These are phyloP conservation scores for Enteromius fasciolatus DNA, from an alignment of 2,797 vertebrate species.

Conservation along the genomic window DNA sequence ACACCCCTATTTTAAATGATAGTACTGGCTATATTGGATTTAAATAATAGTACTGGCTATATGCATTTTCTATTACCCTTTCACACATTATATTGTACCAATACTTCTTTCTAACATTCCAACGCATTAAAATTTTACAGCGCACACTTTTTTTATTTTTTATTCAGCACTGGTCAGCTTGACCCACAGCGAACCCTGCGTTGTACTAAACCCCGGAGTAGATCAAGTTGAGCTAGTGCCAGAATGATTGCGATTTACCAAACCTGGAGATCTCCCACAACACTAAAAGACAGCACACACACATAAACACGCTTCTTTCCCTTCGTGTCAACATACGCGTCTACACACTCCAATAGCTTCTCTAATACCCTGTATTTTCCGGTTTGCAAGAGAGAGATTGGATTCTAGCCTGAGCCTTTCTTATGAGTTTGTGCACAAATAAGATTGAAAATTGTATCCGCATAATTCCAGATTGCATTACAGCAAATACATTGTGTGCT, in stretches of 20 bases:
- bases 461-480: constrained; percentile 64
- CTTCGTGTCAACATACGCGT: constrained; percentile 2
- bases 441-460: constrained; percentile 62
- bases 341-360: constrained; percentile 51
- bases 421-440: constrained; percentile 64
- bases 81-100: background rate
- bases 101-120: background rate
- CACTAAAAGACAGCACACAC: constrained; percentile 33
- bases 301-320: constrained; percentile 35
- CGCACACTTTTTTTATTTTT: background rate
- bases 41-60: too few relatives aligned
- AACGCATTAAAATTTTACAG: background rate
- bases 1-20: too few relatives aligned
- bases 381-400: constrained; percentile 61
- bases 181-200: constrained; percentile 16
- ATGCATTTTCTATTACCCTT: background rate
- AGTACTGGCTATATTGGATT: too few relatives aligned
- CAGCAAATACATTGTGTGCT: constrained; percentile 57
- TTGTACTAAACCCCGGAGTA: constrained; percentile 15
- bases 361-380: constrained; percentile 60
- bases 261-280: constrained; percentile 26
- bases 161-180: constrained; percentile 10
- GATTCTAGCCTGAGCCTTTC: constrained; percentile 57
- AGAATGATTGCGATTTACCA: constrained; percentile 35
- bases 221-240: constrained; percentile 8